These are phyloP conservation scores for Callaeas wilsoni DNA, from an alignment of 2,113 vertebrate genomes.

Conservation along the genomic window DNA sequence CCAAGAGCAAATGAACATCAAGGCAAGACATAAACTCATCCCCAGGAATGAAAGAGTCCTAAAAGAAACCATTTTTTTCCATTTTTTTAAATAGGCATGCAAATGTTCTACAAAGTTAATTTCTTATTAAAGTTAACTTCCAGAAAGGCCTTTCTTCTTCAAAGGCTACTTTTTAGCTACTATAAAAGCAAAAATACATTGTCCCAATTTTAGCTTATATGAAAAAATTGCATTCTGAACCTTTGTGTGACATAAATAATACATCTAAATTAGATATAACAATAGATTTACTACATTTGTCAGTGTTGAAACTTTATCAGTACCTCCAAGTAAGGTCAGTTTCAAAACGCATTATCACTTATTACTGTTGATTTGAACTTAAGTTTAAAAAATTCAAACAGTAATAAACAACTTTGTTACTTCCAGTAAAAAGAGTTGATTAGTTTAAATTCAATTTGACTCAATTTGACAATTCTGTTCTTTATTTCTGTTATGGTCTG, in stretches of 20 bases:
- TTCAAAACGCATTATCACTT: not conserved
- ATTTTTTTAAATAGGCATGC: conserved; percentile 34
- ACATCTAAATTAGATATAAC: not conserved
- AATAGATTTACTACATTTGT: not conserved
- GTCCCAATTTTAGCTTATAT: not conserved
- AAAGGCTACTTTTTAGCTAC: not conserved
- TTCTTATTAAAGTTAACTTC: not conserved
- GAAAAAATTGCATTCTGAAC: not conserved
- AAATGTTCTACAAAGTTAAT: not conserved
- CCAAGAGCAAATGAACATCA: conserved; percentile 98
- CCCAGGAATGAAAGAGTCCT: conserved; percentile 95
- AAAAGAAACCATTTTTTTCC: conserved; percentile 49
- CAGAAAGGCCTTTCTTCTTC: not conserved
- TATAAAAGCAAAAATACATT: not conserved
- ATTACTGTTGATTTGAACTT: not conserved
- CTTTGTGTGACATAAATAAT: not conserved
- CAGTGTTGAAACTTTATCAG: not conserved
- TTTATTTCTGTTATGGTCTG: not conserved
- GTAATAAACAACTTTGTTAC: not conserved
- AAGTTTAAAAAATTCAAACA: not conserved
- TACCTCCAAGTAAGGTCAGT: not conserved
- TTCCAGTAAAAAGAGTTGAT: not conserved
- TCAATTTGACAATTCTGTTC: not conserved
- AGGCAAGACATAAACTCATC: conserved; percentile 93
- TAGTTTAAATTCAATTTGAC: not conserved